Conservation (phyloP, 1,140 invertebrate genomes). For the Phthorimaea operculella region DNA sequence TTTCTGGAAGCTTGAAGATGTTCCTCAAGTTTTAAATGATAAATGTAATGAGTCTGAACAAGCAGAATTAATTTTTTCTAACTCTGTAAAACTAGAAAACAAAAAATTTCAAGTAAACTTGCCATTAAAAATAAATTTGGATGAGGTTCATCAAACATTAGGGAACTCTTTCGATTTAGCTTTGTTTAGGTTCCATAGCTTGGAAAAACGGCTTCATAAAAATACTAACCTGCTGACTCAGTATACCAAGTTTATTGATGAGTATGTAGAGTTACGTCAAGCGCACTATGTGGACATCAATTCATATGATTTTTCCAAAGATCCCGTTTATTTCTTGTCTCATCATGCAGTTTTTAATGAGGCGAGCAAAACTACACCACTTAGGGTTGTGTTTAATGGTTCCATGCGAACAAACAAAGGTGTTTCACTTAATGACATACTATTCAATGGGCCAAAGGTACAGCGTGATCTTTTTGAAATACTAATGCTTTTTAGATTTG, state of each 20-base stretch:
- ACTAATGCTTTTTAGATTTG: background rate
- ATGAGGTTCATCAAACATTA: background rate
- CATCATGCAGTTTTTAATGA: background rate
- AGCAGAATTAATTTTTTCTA: background rate
- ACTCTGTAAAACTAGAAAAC: background rate
- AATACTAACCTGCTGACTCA: background rate
- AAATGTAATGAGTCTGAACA: background rate
- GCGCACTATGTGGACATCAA: background rate
- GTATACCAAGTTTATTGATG: background rate
- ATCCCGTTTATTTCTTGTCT: background rate
- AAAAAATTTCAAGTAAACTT: background rate
- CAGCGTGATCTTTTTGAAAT: background rate
- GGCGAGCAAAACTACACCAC: background rate
- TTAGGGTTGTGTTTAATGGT: background rate
- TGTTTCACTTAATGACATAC: background rate
- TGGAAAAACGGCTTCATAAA: background rate
- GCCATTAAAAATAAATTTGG: background rate
- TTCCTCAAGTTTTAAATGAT: too few species aligned
- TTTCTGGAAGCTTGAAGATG: background rate
- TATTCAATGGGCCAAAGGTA: background rate
- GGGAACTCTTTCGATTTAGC: background rate
- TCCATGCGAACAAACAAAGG: background rate
- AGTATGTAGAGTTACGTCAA: background rate
- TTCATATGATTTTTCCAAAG: background rate
- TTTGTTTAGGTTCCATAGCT: background rate